Evolutionary conservation across 2,113 vertebrate genomes (phyloP).

Genomic region (Dermatemys mawii): DNA sequence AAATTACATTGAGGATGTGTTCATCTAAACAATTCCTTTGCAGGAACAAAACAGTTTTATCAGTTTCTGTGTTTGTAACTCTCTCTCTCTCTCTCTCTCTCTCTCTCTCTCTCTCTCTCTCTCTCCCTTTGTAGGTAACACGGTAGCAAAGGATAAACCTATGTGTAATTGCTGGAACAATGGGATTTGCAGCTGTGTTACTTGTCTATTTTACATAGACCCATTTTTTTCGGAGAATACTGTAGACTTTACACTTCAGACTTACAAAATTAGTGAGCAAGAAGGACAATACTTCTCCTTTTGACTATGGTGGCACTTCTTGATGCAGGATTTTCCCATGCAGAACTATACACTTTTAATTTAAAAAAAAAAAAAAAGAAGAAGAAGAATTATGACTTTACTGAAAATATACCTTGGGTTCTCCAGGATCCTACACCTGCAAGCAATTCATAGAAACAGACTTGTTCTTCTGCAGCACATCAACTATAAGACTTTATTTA

Average conservation of each 20-base stretch:
- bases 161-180: neutral
- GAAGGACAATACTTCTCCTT: conserved; percentile 15
- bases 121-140: conserved; percentile 87
- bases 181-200: neutral
- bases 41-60: neutral
- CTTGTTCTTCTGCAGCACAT: neutral
- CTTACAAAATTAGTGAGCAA: neutral
- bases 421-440: neutral
- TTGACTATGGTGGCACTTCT: neutral
- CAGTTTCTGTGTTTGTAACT: neutral
- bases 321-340: conserved; percentile 17
- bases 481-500: neutral
- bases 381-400: neutral
- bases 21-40: neutral
- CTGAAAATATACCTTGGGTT: conserved; percentile 18
- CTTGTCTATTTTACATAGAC: conserved; percentile 27
- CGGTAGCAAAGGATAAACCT: conserved; percentile 85
- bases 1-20: neutral
- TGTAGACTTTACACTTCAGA: conserved; percentile 23
- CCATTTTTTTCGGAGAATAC: neutral
- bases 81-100: conserved; percentile 37
- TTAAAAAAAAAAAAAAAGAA: neutral
- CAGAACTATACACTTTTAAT: neutral
- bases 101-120: conserved; percentile 19
- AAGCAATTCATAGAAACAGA: neutral